phyloP scores from a whole-genome alignment of 2,888 invertebrate genomes.

The Myopa tessellatipennis region DNA sequence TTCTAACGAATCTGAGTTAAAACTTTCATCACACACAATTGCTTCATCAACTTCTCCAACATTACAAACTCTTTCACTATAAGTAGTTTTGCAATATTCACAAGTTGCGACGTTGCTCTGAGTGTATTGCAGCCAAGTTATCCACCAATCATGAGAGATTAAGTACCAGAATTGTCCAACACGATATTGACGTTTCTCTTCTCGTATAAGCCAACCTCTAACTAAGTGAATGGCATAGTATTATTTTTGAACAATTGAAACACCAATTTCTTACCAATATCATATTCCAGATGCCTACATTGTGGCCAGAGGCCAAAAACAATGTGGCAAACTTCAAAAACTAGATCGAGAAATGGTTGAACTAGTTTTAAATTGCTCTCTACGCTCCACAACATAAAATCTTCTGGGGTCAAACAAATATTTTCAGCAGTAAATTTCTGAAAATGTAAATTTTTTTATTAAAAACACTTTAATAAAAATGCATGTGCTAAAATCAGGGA shows the following conservation, averaged over 20 bases:
- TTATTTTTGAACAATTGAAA: not conserved
- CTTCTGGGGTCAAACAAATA: constrained; percentile 77
- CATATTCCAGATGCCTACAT: constrained; percentile 83
- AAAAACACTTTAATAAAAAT: not conserved
- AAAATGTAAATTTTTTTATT: constrained; percentile 14
- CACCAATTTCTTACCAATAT: constrained; percentile 72
- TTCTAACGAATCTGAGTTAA: constrained; percentile 73
- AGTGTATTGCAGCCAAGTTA: constrained; percentile 81
- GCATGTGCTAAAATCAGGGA: not conserved
- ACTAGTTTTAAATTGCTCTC: constrained; percentile 76
- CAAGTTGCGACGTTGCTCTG: constrained; percentile 68
- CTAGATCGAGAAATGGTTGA: constrained; percentile 77
- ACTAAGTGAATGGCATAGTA: constrained; percentile 67
- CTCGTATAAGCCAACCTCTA: constrained; percentile 84
- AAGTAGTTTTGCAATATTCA: constrained; percentile 67
- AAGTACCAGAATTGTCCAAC: constrained; percentile 93
- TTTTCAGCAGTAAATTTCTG: constrained; percentile 52
- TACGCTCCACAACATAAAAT: constrained; percentile 89
- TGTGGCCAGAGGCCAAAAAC: constrained; percentile 86
- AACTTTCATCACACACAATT: constrained; percentile 77
- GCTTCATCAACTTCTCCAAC: constrained; percentile 72
- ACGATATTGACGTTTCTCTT: constrained; percentile 78
- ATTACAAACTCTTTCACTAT: constrained; percentile 54
- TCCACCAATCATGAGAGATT: constrained; percentile 89
- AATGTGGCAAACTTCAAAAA: constrained; percentile 87